Base-by-base conservation (phyloP, 35 echinoderm and acorn worm genomes). In the Holothuria glaberrima region DNA sequence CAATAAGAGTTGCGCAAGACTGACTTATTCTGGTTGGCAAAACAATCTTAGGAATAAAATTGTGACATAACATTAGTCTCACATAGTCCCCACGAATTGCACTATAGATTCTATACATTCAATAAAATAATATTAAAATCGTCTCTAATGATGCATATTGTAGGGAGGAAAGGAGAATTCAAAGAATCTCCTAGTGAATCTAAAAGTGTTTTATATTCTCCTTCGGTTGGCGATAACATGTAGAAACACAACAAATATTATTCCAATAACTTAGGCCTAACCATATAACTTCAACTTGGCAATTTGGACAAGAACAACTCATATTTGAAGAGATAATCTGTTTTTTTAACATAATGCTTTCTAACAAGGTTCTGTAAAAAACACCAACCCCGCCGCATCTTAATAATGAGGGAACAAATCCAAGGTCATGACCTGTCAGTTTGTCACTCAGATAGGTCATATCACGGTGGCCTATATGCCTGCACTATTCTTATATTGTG, bases 291-390 rank as follows among this genome's bases (percentile, higher is more conserved):
- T 48, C 66, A 78, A 48, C 41, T 48, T 52, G 71, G 14, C 71
- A 75, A 31, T 45, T 24, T 75, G 33, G 33, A 36, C 33, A 75
- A 34, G 71, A 75, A 75, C 71, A 75, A 78, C 9, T 32, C 30
- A 72, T 72, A 72, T 75, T 75, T 12, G 71, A 75, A 45, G 71
- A 75, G 9, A 78, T 22, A 22, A n/a, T 46, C 74, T 78, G 74
- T 78, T 78, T 78, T n/a, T 14, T 78, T 48, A 75, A 78, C 74
- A 52, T 48, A n/a, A 31, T 44, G 28, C 21, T 35, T 75, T 44
- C 71, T 75, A 75, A 75, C 19, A 21, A n/a, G n/a, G n/a, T n/a
- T n/a, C n/a, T n/a, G 18, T 75, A 29, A 2, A 41, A 75, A n/a
- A n/a, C 30, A 75, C 71, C 71, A 21, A 41, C 30, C 31, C 20